A percentile compares a stretch with the other conserved stretches of the same genome.
Conservation (phyloP, 2,797 vertebrate genomes). For the Eulemur mongoz region DNA sequence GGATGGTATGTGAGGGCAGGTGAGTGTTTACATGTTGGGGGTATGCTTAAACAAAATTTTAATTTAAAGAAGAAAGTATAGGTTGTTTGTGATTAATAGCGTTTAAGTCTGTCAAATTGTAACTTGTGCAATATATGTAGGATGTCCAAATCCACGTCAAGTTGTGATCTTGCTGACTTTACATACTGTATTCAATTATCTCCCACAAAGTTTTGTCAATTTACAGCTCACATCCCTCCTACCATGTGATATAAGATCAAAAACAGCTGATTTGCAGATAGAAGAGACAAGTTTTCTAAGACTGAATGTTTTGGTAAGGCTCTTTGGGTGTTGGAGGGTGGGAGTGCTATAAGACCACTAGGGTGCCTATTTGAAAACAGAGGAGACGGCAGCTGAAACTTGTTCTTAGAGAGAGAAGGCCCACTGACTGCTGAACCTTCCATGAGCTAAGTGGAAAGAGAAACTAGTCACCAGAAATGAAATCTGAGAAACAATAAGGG, state of each 20-base stretch:
- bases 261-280: not conserved
- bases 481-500: not conserved
- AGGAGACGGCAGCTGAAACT: not conserved
- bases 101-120: not conserved
- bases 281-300: not conserved
- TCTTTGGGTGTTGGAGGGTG: fast-evolving
- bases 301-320: not conserved
- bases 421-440: not conserved
- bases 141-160: not conserved
- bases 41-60: not conserved
- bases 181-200: not conserved
- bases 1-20: not conserved
- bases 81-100: not conserved
- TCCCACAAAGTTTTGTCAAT: not conserved
- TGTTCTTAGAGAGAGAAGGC: not conserved
- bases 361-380: not conserved
- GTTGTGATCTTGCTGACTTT: not conserved
- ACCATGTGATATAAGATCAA: not conserved
- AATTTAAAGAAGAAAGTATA: not conserved
- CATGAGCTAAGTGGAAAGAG: not conserved
- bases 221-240: not conserved
- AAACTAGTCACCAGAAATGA: not conserved
- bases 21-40: not conserved
- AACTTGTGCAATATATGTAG: not conserved
- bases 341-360: not conserved